phyloP scores from a whole-genome alignment of 2,888 invertebrate species.

The Balanococcus diminutus region DNA sequence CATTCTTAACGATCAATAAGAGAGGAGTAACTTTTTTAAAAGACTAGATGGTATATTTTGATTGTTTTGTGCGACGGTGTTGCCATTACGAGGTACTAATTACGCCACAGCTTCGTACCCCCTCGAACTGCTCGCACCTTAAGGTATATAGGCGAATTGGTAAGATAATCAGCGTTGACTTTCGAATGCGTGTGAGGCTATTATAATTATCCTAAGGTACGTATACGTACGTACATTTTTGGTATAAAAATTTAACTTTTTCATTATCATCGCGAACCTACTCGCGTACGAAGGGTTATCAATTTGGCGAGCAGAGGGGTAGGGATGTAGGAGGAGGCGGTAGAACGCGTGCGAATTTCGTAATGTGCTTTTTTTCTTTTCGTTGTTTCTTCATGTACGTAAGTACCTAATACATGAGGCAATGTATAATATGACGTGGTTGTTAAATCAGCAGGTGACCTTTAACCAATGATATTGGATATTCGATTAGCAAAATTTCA shows the following conservation, averaged over 20 bases:
- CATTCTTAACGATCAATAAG: constrained; percentile 1
- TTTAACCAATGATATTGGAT: background rate
- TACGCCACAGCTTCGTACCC: background rate
- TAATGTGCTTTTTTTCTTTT: background rate
- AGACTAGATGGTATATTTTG: background rate
- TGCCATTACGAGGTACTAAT: background rate
- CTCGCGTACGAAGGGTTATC: background rate
- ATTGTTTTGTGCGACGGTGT: background rate
- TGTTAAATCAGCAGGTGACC: background rate
- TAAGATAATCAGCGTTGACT: background rate
- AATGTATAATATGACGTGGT: background rate
- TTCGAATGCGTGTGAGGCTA: background rate
- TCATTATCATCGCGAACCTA: background rate
- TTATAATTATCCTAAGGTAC: too few species aligned
- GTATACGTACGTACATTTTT: background rate
- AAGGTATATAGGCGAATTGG: background rate
- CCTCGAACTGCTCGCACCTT: too few species aligned
- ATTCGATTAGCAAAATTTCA: background rate
- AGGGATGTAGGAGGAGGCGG: too few species aligned
- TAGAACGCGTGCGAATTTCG: background rate
- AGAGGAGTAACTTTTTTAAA: background rate
- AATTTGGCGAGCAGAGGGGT: background rate
- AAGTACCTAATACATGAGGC: background rate
- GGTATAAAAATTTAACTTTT: background rate
- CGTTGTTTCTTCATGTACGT: background rate